Evolutionary conservation across 2,888 invertebrate genomes (phyloP).

Genomic region (Thumatha senex): DNA sequence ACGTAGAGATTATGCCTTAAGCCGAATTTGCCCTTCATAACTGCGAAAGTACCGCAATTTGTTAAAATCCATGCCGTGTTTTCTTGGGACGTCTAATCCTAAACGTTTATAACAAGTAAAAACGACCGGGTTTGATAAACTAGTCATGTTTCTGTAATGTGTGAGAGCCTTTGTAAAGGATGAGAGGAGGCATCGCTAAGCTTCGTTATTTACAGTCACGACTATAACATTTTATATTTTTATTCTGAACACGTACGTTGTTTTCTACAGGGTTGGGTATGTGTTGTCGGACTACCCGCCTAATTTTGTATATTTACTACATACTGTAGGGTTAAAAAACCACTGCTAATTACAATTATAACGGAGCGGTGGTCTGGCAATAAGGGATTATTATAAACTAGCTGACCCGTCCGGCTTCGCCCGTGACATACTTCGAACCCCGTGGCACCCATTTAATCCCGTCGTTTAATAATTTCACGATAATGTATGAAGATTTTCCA

Average conservation of each 20-base stretch:
- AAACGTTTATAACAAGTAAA: neutral
- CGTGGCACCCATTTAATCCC: too few relatives aligned
- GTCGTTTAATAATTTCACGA: too few relatives aligned
- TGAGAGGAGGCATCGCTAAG: constrained; percentile 21
- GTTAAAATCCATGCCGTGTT: neutral
- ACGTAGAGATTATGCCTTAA: neutral
- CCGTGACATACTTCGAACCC: too few relatives aligned
- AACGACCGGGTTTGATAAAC: constrained; percentile 1
- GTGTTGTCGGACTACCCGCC: constrained; percentile 11
- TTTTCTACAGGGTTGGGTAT: constrained; percentile 13
- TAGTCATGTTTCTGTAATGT: neutral
- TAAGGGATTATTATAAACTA: too few relatives aligned
- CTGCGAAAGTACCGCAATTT: neutral
- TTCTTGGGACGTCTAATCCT: neutral
- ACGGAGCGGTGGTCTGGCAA: too few relatives aligned
- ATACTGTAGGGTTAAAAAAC: neutral
- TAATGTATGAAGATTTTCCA: too few relatives aligned
- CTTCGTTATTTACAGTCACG: constrained; percentile 27
- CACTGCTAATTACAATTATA: too few relatives aligned
- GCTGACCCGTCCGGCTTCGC: too few relatives aligned
- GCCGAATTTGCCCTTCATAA: neutral
- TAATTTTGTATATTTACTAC: constrained; percentile 4
- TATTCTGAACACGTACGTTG: constrained; percentile 30
- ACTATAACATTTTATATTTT: constrained; percentile 12
- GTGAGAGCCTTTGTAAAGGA: constrained; percentile 7